Conservation (phyloP, 2,888 invertebrate species). For the Crocallis elinguaria region DNA sequence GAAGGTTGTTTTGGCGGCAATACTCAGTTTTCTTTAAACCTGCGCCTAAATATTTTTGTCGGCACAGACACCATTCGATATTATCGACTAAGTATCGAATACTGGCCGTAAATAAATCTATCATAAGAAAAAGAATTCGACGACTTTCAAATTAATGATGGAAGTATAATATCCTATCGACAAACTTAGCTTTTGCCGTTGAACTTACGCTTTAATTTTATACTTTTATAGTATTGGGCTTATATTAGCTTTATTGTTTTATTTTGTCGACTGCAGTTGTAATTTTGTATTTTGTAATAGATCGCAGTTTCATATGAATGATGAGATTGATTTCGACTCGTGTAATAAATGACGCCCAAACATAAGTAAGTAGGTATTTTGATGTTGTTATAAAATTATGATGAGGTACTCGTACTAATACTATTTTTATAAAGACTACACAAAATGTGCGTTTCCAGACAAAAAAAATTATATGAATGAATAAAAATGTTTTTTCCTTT, state of each 20-base stretch:
- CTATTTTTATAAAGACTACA: too few species aligned
- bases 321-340: conserved; percentile 5
- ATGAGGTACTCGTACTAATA: too few species aligned
- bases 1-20: not conserved
- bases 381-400: too few species aligned
- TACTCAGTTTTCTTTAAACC: not conserved
- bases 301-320: conserved; percentile 1
- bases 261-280: not conserved
- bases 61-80: too few species aligned
- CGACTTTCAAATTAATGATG: conserved; percentile 54
- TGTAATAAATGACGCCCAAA: not conserved
- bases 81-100: conserved; percentile 21
- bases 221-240: too few species aligned
- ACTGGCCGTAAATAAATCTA: conserved; percentile 41
- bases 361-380: too few species aligned
- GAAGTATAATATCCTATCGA: not conserved
- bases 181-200: conserved; percentile 8
- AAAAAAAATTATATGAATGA: too few species aligned
- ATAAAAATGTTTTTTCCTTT: too few species aligned
- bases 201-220: not conserved
- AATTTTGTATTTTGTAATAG: conserved; percentile 15
- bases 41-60: too few species aligned
- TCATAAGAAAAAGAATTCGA: conserved; percentile 49
- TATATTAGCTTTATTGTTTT: not conserved
- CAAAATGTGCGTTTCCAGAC: too few species aligned